Base-by-base conservation (phyloP, 2,797 vertebrate genomes). In the Tokudaia muenninki region DNA sequence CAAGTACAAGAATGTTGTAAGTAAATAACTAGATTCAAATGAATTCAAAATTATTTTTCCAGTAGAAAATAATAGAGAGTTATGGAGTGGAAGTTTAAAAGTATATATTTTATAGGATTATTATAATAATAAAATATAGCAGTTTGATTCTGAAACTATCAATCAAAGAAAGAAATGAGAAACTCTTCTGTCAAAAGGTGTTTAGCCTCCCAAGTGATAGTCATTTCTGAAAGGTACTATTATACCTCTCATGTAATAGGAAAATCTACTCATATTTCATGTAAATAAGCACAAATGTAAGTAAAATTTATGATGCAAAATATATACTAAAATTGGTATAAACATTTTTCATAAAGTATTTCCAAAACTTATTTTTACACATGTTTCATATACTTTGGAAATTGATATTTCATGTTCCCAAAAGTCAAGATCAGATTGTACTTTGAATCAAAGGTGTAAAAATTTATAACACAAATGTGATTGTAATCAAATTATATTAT, bases 121-220 rank as follows among this genome's bases (percentile, higher is more conserved):
- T 22, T 34, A 47, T 11, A 21, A 13, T 34, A 86, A 67, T 65
- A 84, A 63, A 90, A 41, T 77, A 72, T 37, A 21, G 41, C 22
- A 93, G 34, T 16, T 34, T 81, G 50, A 91, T 96, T 89, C 63
- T 97, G 90, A 95, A 95, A 94, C 47, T 79, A n/a, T 41, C 50
- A 95, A 31, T 29, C 31, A 95, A 97, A 82, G n/a, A 88, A 75
- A 86, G 41, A 78, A 59, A 92, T 61, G 59, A 70, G 67, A 26
- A 78, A 81, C 7, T 91, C 50, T 74, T 47, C 79, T 74, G 55
- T 11, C 16, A 67, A 67, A 44, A 26, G 79, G 47, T 12, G 19
- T 63, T 89, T 91, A 83, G 6, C 10, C 2, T 65, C 11, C 10
- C 17, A 65, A 65, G 24, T 47, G 26, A 22, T 44, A 65, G 61